Conservation (phyloP, 1,140 invertebrate species). For the Ephestia elutella region DNA sequence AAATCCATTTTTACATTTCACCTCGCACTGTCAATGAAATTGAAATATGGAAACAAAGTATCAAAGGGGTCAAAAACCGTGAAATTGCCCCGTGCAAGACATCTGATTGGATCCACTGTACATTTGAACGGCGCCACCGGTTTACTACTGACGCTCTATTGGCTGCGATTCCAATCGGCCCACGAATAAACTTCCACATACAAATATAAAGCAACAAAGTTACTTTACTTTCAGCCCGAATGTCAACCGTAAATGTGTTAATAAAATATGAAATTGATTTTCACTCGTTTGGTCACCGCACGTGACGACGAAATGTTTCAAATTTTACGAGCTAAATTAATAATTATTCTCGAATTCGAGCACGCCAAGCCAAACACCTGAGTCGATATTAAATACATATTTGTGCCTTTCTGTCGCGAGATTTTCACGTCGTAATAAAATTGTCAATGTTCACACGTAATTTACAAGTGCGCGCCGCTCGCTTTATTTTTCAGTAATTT, state of each 20-base stretch:
- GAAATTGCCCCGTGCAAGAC: constrained; percentile 17
- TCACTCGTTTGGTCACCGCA: constrained; percentile 4
- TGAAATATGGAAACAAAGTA: constrained; percentile 7
- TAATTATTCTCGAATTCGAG: neutral
- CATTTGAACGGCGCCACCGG: constrained; percentile 15
- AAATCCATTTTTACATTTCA: neutral
- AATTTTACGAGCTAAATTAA: constrained; percentile 4
- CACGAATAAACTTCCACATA: constrained; percentile 20
- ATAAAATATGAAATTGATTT: constrained; percentile 20
- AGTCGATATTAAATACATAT: neutral
- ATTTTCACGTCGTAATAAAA: neutral
- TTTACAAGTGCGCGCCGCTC: neutral
- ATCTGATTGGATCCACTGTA: constrained; percentile 22
- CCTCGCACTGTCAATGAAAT: neutral
- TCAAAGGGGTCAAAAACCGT: constrained; percentile 19
- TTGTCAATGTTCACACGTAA: neutral
- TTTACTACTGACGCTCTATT: constrained; percentile 16
- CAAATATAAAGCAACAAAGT: constrained; percentile 22
- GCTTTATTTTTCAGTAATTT: constrained; percentile 4
- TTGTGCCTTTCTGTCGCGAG: neutral
- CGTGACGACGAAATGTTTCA: neutral
- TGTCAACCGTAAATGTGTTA: constrained; percentile 21
- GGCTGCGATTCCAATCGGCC: constrained; percentile 20
- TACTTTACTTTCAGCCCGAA: constrained; percentile 16
- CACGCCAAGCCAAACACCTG: neutral